Conservation (phyloP, 1,140 invertebrate genomes). For the Polypedilum pembai region DNA sequence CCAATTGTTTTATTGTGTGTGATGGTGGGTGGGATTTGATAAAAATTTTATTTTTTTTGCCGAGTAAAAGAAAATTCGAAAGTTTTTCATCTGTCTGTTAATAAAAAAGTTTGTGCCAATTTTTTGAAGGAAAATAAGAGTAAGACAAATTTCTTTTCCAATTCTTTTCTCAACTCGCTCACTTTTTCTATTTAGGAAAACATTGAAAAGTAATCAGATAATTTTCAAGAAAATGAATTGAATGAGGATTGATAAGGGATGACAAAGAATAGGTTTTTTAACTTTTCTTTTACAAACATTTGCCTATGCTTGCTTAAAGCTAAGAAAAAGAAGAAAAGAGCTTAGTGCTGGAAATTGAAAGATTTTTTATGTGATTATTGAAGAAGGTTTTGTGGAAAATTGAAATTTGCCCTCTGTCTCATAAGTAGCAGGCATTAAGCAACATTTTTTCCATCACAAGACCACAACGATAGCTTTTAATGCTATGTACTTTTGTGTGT, state of each 20-base stretch:
- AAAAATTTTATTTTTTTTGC: too few relatives aligned
- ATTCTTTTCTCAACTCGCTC: not conserved
- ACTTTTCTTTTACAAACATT: not conserved
- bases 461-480: too few relatives aligned
- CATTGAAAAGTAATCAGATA: not conserved
- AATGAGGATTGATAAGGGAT: constrained; percentile 12
- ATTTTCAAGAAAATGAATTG: not conserved
- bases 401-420: too few relatives aligned
- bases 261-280: not conserved
- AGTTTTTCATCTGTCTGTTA: not conserved
- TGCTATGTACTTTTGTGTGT: too few relatives aligned
- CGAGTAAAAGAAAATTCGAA: too few relatives aligned
- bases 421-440: too few relatives aligned
- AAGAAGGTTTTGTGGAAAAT: not conserved
- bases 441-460: too few relatives aligned
- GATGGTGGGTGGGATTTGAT: too few relatives aligned
- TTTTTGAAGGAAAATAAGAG: not conserved
- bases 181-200: not conserved
- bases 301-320: not conserved
- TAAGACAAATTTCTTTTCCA: not conserved
- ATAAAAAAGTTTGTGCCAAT: not conserved
- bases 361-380: not conserved
- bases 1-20: too few relatives aligned
- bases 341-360: constrained; percentile 2
- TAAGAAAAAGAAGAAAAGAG: not conserved